These are phyloP conservation scores for Syngnathus acus DNA, from an alignment of 2,797 vertebrate genomes.

Conservation along the genomic window DNA sequence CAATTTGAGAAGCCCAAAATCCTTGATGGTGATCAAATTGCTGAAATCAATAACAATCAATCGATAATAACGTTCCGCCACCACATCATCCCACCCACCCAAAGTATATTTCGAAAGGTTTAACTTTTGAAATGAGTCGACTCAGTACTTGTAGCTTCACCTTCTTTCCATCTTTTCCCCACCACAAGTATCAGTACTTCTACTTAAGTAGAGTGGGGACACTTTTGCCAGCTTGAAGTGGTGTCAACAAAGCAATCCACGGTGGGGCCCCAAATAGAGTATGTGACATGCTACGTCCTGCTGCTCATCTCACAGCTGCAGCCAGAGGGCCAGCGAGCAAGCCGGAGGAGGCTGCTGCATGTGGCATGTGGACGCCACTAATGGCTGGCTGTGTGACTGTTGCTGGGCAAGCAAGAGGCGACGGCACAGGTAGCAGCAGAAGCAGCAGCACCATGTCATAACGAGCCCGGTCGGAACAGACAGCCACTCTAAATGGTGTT, in stretches of 20 bases:
- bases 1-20: no score
- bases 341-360: slow-evolving; percentile 37
- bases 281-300: slow-evolving; percentile 62
- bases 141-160: background rate
- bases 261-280: slow-evolving; percentile 10
- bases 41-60: no score
- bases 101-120: background rate
- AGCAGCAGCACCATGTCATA: slow-evolving; percentile 24
- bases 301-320: slow-evolving; percentile 56
- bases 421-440: slow-evolving; percentile 30
- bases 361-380: slow-evolving; percentile 59
- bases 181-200: background rate
- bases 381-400: slow-evolving; percentile 58
- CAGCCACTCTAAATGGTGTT: background rate
- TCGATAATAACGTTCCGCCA: no score
- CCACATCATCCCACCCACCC: no score
- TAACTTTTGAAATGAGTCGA: background rate
- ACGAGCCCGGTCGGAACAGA: slow-evolving; percentile 12
- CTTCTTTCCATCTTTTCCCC: no score
- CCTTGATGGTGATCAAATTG: no score
- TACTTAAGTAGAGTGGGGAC: background rate
- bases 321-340: slow-evolving; percentile 47
- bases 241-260: slow-evolving; percentile 5
- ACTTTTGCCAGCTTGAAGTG: background rate
- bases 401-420: slow-evolving; percentile 63